A percentile compares a stretch with the other conserved stretches of the same genome.
phyloP scores from a whole-genome alignment of 1,140 invertebrate genomes.

The Agrilus planipennis region DNA sequence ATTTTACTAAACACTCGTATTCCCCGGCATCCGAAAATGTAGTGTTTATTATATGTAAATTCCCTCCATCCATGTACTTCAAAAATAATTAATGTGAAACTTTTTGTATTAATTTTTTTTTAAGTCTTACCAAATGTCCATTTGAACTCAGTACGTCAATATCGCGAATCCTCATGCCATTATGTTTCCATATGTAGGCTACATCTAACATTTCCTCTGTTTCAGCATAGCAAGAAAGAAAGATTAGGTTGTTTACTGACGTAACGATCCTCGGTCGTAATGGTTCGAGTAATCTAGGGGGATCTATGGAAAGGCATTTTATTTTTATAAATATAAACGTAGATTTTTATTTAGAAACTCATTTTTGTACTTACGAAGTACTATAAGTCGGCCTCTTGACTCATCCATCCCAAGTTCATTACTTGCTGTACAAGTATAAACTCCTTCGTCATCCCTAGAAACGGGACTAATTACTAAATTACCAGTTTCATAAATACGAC shows the following conservation, averaged over 20 bases:
- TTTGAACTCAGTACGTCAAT: slow-evolving; percentile 43
- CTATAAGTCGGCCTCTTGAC: slow-evolving; percentile 67
- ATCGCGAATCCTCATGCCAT: slow-evolving; percentile 65
- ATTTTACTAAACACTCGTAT: slow-evolving; percentile 81
- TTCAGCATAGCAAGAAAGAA: slow-evolving; percentile 66
- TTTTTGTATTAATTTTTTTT: not conserved
- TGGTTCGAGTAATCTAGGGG: slow-evolving; percentile 56
- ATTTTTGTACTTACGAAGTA: slow-evolving; percentile 54
- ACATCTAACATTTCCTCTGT: slow-evolving; percentile 74
- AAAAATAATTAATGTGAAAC: slow-evolving; percentile 13
- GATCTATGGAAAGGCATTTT: slow-evolving; percentile 42
- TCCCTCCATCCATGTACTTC: slow-evolving; percentile 52
- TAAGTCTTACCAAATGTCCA: slow-evolving; percentile 34
- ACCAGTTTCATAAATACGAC: slow-evolving; percentile 69
- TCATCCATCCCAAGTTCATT: slow-evolving; percentile 75
- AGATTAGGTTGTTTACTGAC: slow-evolving; percentile 56
- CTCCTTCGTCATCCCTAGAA: slow-evolving; percentile 72
- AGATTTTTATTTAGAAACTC: not conserved
- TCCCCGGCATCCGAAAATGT: slow-evolving; percentile 76
- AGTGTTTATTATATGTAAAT: slow-evolving; percentile 66
- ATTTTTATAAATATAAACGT: not conserved
- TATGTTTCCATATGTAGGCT: slow-evolving; percentile 83
- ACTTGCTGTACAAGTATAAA: slow-evolving; percentile 78
- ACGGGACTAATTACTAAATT: slow-evolving; percentile 80
- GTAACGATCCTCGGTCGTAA: slow-evolving; percentile 52